Percentiles rank a stretch among this genome's conserved stretches.
phyloP scores from a whole-genome alignment of 2,113 vertebrate species.

The Pterocles orientalis region DNA sequence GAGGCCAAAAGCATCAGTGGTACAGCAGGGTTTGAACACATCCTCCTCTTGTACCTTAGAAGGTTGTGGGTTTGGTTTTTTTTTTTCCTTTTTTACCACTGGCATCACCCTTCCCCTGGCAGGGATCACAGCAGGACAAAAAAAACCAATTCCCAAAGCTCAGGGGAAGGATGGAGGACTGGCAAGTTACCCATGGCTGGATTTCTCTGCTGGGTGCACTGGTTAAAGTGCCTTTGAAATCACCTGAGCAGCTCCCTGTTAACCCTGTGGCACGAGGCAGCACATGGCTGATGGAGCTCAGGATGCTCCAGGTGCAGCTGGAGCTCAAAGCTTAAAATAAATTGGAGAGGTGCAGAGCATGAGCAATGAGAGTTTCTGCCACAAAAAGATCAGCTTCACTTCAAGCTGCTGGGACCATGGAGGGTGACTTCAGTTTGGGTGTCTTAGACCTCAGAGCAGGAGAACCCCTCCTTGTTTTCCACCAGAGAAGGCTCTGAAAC shows the following conservation, averaged over 20 bases:
- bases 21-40: background rate
- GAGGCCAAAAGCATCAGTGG: background rate
- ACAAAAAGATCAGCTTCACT: background rate
- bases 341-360: background rate
- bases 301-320: background rate
- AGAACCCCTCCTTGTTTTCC: background rate
- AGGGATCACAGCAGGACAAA: background rate
- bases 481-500: background rate
- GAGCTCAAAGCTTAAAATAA: background rate
- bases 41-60: background rate
- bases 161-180: background rate
- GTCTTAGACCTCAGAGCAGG: background rate
- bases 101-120: background rate
- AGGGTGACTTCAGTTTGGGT: background rate
- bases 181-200: rapidly evolving
- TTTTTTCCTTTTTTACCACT: too few relatives aligned
- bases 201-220: background rate
- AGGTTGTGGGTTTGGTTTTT: background rate
- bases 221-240: background rate
- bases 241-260: background rate
- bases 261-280: background rate
- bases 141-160: background rate
- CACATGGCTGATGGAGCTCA: rapidly evolving
- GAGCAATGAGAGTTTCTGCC: background rate
- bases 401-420: background rate